Base-by-base conservation (phyloP, 2,113 vertebrate genomes). In the Mesitornis unicolor region DNA sequence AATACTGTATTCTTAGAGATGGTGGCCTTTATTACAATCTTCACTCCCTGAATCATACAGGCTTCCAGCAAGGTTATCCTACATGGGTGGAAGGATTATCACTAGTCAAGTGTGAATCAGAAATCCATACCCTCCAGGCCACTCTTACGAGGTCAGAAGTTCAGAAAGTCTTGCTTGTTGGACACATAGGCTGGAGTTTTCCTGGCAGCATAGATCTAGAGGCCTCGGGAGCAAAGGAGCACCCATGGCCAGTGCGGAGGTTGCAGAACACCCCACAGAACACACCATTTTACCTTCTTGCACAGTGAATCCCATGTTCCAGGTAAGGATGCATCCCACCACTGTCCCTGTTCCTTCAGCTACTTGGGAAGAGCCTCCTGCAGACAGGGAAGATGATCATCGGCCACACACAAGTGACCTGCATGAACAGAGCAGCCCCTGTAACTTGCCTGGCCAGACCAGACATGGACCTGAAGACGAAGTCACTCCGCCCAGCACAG, bases 21-120 rank as follows among this genome's bases (percentile, higher is more conserved):
- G 0, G 61, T 19, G 24, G n/a, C 21, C 76, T 87, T 83, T 79
- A 51, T 64, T 87, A n/a, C 36, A 25, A 14, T 11, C 16, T n/a
- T 19, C 22, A 21, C 28, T 74, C 38, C 38, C 35, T 67, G 28
- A 79, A 95, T 16, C 16, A 12, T 42, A 21, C 21, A 6, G 14
- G 25, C 20, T 92, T 74, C 50, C 81, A 86, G 45, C n/a, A 63
- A 74, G 47, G 42, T 84, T 89, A 59, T 68, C 54, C 59, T 54
- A 11, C 15, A 9, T 20, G 25, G 7, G 9, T 5, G 2, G 53
- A 28, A 3, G 18, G 48, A n/a, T 47, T 29, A n/a, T 16, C 4
- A 4, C 81, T 28, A 51, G 20, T 16, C 33, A 59, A 48, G 22
- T 6, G 20, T 16, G 33, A 91, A 48, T 45, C 36, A 50, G 31